phyloP scores from a whole-genome alignment of 2,888 invertebrate genomes.

The Athalia cordata region DNA sequence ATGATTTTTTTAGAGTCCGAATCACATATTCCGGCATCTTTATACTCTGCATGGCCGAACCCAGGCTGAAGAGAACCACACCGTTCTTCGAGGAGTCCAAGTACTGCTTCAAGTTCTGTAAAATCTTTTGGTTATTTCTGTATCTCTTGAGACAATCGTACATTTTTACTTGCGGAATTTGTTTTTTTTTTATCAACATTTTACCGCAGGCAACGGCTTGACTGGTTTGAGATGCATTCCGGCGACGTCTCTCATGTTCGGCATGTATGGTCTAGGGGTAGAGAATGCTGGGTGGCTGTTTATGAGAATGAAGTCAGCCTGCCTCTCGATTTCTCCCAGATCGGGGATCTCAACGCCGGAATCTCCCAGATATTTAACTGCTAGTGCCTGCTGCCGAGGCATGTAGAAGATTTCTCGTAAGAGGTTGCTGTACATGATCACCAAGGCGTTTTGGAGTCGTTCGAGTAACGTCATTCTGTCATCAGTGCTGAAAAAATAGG shows the following conservation, averaged over 20 bases:
- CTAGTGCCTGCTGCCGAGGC: constrained; percentile 69
- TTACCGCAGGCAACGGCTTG: constrained; percentile 41
- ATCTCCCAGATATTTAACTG: constrained; percentile 65
- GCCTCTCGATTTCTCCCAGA: constrained; percentile 62
- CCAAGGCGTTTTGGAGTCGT: constrained; percentile 75
- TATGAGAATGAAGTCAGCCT: constrained; percentile 66
- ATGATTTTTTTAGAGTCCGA: constrained; percentile 62
- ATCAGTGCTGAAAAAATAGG: constrained; percentile 58
- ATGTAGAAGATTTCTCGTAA: constrained; percentile 65
- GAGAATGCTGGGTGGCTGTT: constrained; percentile 70
- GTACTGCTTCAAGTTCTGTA: constrained; percentile 47
- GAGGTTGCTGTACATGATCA: constrained; percentile 66
- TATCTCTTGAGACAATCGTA: not conserved
- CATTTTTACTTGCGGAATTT: not conserved
- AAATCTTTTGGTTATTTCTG: not conserved
- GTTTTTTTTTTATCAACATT: no score
- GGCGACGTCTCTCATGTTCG: constrained; percentile 71
- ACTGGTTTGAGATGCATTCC: constrained; percentile 58
- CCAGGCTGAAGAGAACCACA: constrained; percentile 69
- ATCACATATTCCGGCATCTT: constrained; percentile 61
- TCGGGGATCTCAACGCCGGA: constrained; percentile 58
- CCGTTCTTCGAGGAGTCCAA: constrained; percentile 44
- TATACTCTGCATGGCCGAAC: constrained; percentile 67
- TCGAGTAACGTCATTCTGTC: constrained; percentile 75
- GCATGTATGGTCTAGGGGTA: constrained; percentile 68